Base-by-base conservation (phyloP, 1,140 invertebrate species). In the Hypothenemus hampei region DNA sequence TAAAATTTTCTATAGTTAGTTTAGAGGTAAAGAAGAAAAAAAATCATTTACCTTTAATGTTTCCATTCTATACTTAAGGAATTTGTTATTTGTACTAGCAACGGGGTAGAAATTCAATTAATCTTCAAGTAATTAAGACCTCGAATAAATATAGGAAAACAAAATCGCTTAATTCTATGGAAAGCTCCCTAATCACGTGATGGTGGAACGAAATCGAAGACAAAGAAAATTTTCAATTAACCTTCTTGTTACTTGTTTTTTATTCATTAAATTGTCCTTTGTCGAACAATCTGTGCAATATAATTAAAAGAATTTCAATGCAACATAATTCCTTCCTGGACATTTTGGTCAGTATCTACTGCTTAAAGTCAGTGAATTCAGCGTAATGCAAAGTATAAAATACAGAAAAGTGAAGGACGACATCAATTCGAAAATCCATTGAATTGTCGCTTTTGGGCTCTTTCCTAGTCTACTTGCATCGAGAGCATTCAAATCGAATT, bases 401-500 rank as follows among this genome's bases (percentile, higher is more conserved):
- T 11, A 31, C 26, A 37, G 35, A 18, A 40, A 40, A 40, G 20
- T 20, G 11, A 18, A 44, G 15, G 41, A 10, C 41, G 10, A 19
- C 20, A 44, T 44, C 22, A 8, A 24, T 24, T 23, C 41, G 4
- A n/a, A 20, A 23, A 44, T 26, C 41, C n/a, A 44, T 44, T 44
- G 41, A 44, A 44, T 44, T 44, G 11, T 44, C 41, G 41, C 39
- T 13, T 16, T n/a, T 8, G 11, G 39, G 39, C 41, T 22, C 11
- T 16, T 44, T 44, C 41, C 11, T 24, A 44, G 20, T 44, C 41
- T 24, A 26, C 41, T 44, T 44, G 41, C 41, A 44, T 44, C 18
- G 23, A 15, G n/a, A 8, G 41, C 21, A 44, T 44, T 44, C 41
- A 44, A 44, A 44, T 44, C 41, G 41, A 44, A 44, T 44, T 44